phyloP scores from a whole-genome alignment of 92 coral and sea anemone species.

The Meandrina meandrites region DNA sequence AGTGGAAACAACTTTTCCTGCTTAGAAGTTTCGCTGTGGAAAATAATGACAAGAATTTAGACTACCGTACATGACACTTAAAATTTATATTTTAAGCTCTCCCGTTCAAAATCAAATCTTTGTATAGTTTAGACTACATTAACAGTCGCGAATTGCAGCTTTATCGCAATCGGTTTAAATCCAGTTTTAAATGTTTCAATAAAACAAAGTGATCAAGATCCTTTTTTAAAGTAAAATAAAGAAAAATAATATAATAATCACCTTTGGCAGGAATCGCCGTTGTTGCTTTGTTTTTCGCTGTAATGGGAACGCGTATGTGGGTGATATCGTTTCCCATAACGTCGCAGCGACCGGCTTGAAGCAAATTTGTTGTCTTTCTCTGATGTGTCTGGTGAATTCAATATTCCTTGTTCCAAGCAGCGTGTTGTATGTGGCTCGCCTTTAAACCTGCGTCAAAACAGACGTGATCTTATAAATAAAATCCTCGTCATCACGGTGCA shows the following conservation, averaged over 20 bases:
- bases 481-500: not conserved
- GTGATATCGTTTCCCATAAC: slow-evolving; percentile 42
- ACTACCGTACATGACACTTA: not conserved
- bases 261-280: slow-evolving; percentile 28
- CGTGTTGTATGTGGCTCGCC: not conserved
- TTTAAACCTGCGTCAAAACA: slow-evolving; percentile 27
- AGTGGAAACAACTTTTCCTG: not conserved
- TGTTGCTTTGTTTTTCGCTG: slow-evolving; percentile 1
- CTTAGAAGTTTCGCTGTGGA: not conserved
- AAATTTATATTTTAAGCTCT: not conserved
- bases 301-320: slow-evolving; percentile 9
- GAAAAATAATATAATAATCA: not conserved
- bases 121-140: not conserved
- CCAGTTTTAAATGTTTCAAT: not conserved
- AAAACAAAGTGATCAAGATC: not conserved
- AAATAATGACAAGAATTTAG: not conserved
- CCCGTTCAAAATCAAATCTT: not conserved
- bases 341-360: not conserved
- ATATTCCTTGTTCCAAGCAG: not conserved
- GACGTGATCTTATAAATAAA: not conserved
- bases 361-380: not conserved
- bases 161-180: not conserved
- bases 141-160: not conserved
- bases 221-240: not conserved
- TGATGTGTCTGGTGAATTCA: not conserved